Conservation (phyloP, 2,888 invertebrate species). For the Eupithecia pulchellata region DNA sequence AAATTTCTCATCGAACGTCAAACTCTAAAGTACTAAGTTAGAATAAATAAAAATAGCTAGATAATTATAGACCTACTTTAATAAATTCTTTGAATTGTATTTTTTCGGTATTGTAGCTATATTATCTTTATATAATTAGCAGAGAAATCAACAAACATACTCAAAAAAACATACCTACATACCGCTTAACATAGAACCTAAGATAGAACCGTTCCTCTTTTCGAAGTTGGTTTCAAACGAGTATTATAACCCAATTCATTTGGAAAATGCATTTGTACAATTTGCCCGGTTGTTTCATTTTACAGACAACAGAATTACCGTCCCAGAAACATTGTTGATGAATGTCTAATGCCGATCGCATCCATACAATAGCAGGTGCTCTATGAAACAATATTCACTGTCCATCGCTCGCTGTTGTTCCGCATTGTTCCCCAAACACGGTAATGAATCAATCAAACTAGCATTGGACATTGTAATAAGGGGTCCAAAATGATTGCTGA, state of each 20-base stretch:
- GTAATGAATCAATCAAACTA: slow-evolving; percentile 80
- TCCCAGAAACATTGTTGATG: slow-evolving; percentile 21
- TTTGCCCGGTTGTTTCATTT: not conserved
- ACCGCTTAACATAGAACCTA: too few species aligned
- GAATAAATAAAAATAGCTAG: too few species aligned
- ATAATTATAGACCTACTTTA: too few species aligned
- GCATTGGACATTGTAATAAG: slow-evolving; percentile 58
- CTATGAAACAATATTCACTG: slow-evolving; percentile 65
- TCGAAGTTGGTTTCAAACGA: too few species aligned
- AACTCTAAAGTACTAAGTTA: too few species aligned
- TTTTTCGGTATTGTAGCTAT: too few species aligned
- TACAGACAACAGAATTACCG: slow-evolving; percentile 5
- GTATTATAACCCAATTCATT: not conserved
- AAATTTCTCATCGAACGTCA: too few species aligned
- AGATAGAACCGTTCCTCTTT: too few species aligned
- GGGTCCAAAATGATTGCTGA: slow-evolving; percentile 45
- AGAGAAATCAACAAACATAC: too few species aligned
- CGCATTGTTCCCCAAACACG: slow-evolving; percentile 64
- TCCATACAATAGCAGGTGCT: slow-evolving; percentile 29
- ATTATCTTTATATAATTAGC: too few species aligned
- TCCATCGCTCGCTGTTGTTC: slow-evolving; percentile 55
- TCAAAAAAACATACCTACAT: too few species aligned
- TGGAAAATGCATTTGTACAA: not conserved
- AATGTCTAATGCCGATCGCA: slow-evolving; percentile 27
- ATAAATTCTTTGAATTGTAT: too few species aligned